Percentiles rank a stretch among this genome's conserved stretches.
phyloP scores from a whole-genome alignment of 2,113 vertebrate genomes.

The Myrmophylax atrothorax region DNA sequence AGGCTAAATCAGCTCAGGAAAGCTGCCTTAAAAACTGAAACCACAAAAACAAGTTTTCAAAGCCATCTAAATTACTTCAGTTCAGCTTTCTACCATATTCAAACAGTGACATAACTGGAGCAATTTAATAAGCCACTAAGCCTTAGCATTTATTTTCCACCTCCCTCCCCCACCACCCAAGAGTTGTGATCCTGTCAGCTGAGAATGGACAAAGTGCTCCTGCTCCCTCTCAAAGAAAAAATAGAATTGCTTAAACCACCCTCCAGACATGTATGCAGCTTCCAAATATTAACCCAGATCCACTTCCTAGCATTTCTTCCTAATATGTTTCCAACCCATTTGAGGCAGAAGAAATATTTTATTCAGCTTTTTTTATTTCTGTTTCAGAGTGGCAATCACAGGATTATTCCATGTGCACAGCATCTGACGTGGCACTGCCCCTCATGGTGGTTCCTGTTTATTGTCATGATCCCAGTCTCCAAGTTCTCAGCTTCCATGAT shows the following conservation, averaged over 20 bases:
- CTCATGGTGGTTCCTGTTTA: not conserved
- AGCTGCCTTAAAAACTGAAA: not conserved
- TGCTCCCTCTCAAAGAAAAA: not conserved
- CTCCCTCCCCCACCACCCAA: not conserved
- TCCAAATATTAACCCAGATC: not conserved
- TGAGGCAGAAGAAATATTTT: not conserved
- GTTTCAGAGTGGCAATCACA: not conserved
- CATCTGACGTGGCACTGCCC: accelerated
- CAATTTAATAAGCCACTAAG: slow-evolving; percentile 18
- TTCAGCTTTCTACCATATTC: not conserved
- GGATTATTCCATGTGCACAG: not conserved
- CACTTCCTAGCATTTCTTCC: not conserved
- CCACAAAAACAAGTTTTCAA: not conserved
- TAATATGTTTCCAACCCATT: not conserved
- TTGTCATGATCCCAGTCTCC: not conserved
- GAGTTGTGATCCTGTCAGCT: not conserved
- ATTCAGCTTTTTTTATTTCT: not conserved
- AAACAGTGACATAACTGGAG: slow-evolving; percentile 36
- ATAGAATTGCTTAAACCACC: not conserved
- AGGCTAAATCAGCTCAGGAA: not conserved
- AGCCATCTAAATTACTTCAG: not conserved
- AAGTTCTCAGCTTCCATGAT: not conserved
- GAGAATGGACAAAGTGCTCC: not conserved
- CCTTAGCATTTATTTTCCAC: not conserved
- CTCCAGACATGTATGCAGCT: not conserved